A percentile compares a stretch with the other conserved stretches of the same genome.
Evolutionary conservation across 2,113 vertebrate genomes (phyloP).

Genomic region (Sphyrna mokarran): DNA sequence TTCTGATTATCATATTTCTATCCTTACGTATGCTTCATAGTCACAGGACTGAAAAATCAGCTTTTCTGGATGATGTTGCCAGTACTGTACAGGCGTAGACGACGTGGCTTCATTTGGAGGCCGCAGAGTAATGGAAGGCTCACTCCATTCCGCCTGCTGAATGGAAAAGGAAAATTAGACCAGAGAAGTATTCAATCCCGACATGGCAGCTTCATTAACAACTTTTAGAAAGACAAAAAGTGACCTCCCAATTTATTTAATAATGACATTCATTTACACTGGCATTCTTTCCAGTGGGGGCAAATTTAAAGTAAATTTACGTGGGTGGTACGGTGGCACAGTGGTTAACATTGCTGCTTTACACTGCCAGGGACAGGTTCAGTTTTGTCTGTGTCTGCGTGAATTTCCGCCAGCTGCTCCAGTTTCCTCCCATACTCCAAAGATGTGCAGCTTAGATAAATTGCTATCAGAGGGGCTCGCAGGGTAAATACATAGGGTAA

Average conservation of each 20-base stretch:
- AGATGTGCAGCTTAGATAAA: no score
- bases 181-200: background rate
- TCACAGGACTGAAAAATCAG: slow-evolving; percentile 99
- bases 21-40: slow-evolving; percentile 96
- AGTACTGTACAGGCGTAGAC: slow-evolving; percentile 94
- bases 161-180: slow-evolving; percentile 46
- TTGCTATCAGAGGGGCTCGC: no score
- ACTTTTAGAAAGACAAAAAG: background rate
- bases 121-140: slow-evolving; percentile 88
- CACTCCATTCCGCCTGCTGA: slow-evolving; percentile 97
- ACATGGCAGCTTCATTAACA: background rate
- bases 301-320: no score
- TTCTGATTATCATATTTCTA: background rate
- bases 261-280: background rate
- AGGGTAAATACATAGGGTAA: no score
- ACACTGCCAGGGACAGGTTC: no score
- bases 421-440: no score
- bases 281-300: background rate
- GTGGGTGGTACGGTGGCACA: no score
- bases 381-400: no score
- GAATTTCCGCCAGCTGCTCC: no score
- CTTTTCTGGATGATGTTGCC: slow-evolving; percentile 98
- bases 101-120: slow-evolving; percentile 95
- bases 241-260: background rate
- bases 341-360: no score